phyloP scores from a whole-genome alignment of 2,888 invertebrate genomes.

The Dicranocentrus wangi region DNA sequence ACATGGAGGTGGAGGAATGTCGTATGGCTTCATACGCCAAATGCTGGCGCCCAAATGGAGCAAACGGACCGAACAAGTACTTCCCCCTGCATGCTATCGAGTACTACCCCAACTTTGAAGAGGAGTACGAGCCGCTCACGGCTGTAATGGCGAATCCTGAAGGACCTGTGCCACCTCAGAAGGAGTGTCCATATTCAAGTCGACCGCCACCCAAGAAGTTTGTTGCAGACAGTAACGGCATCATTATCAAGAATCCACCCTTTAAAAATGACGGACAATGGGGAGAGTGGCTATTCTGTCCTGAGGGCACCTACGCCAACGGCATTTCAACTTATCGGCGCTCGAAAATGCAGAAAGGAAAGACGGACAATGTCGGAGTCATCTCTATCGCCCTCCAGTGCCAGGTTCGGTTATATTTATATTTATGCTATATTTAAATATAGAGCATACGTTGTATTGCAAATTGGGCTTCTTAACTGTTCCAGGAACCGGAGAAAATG shows the following conservation, averaged over 20 bases:
- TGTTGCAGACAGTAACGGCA: background rate
- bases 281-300: background rate
- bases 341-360: constrained; percentile 1
- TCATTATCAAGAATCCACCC: background rate
- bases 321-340: background rate
- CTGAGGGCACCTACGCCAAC: background rate
- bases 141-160: constrained; percentile 3
- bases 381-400: background rate
- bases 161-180: background rate
- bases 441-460: too few species aligned
- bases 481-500: background rate
- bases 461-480: too few species aligned
- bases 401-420: too few species aligned
- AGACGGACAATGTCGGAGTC: background rate
- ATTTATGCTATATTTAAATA: too few species aligned
- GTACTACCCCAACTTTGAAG: constrained; percentile 10
- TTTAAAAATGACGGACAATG: background rate
- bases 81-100: background rate
- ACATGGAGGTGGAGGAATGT: background rate
- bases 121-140: background rate
- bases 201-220: background rate
- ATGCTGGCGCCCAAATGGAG: background rate
- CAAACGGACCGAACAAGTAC: background rate
- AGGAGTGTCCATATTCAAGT: background rate
- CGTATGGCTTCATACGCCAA: background rate